phyloP scores from a whole-genome alignment of 2,888 invertebrate species.

The Pegoplata infirma region DNA sequence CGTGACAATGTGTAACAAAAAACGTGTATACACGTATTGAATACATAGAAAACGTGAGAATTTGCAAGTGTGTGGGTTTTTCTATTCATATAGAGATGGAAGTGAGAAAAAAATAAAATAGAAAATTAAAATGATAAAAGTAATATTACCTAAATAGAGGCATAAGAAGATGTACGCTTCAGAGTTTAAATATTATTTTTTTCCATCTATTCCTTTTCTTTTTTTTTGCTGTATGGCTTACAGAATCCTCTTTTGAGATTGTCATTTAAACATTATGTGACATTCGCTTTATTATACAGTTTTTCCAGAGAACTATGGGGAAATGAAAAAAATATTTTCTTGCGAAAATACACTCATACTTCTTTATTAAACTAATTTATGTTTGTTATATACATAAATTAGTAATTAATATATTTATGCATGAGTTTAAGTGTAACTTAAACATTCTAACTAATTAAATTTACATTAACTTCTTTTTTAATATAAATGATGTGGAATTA shows the following conservation, averaged over 20 bases:
- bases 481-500: conserved; percentile 29
- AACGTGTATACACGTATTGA: conserved; percentile 56
- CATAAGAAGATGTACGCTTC: conserved; percentile 18
- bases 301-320: background rate
- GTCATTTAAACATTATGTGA: background rate
- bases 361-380: background rate
- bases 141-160: conserved; percentile 30
- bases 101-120: background rate
- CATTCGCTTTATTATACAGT: background rate
- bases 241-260: background rate
- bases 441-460: conserved; percentile 32
- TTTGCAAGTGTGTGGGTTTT: conserved; percentile 12
- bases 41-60: conserved; percentile 42
- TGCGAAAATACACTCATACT: no score
- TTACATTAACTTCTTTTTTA: conserved; percentile 36
- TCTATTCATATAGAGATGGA: no score
- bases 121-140: background rate
- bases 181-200: conserved; percentile 38
- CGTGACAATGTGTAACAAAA: conserved; percentile 54
- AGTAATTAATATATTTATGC: conserved; percentile 37
- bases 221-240: background rate
- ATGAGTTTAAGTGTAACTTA: background rate
- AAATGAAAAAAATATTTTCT: no score
- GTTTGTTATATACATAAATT: conserved; percentile 24
- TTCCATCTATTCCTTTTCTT: background rate